Percentiles rank a stretch among this genome's conserved stretches.
Evolutionary conservation across 2,113 vertebrate species (phyloP).

Genomic region (Anser cygnoides): DNA sequence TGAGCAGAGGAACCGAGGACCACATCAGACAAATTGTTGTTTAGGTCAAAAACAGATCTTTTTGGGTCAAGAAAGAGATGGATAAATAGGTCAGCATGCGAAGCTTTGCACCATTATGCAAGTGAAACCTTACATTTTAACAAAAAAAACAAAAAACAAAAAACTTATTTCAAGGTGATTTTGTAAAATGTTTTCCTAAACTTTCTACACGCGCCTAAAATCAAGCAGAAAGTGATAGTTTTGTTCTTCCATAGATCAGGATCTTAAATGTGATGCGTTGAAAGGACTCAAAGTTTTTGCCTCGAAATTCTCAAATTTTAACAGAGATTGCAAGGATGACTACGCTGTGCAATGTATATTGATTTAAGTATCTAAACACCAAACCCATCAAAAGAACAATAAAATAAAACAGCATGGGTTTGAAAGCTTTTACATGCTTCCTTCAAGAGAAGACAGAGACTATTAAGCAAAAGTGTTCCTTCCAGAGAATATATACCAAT

Average conservation of each 20-base stretch:
- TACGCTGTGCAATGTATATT: background rate
- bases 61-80: background rate
- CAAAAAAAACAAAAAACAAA: background rate
- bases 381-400: background rate
- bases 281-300: background rate
- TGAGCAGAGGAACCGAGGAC: background rate
- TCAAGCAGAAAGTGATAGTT: background rate
- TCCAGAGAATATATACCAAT: background rate
- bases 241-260: background rate
- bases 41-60: background rate
- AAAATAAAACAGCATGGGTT: background rate
- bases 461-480: background rate
- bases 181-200: background rate
- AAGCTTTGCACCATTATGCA: background rate
- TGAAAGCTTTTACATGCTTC: background rate
- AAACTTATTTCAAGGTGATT: background rate
- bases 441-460: background rate
- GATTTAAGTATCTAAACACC: background rate
- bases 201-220: background rate
- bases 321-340: background rate
- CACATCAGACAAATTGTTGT: background rate
- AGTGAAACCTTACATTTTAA: background rate
- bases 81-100: fast-evolving
- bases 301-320: background rate
- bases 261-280: fast-evolving